These are phyloP conservation scores for Drosophila gunungcola DNA, from an alignment of 1,140 invertebrate species.

Conservation along the genomic window DNA sequence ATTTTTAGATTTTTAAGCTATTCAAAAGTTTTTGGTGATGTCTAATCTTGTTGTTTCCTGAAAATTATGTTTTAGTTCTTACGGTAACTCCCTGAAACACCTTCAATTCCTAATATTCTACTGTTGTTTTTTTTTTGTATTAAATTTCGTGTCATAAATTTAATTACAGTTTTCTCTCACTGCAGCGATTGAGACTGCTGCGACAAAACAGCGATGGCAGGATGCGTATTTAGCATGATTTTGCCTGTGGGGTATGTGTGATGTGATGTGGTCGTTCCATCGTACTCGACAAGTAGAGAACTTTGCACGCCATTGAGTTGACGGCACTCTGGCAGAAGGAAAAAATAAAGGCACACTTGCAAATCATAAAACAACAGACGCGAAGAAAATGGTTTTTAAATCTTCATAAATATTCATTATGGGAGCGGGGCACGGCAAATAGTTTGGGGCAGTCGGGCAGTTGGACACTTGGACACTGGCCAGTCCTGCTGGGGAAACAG, in stretches of 20 bases:
- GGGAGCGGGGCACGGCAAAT: slow-evolving; percentile 65
- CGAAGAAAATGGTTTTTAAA: slow-evolving; percentile 84
- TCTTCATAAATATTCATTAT: slow-evolving; percentile 84
- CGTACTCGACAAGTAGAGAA: slow-evolving; percentile 60
- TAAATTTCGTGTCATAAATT: too few relatives aligned
- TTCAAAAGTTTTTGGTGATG: too few relatives aligned
- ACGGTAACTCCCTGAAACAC: too few relatives aligned
- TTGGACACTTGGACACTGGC: slow-evolving; percentile 44
- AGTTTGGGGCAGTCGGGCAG: slow-evolving; percentile 70
- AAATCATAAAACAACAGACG: slow-evolving; percentile 84
- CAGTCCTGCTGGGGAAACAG: slow-evolving; percentile 17
- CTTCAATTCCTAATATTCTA: too few relatives aligned
- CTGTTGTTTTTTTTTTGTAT: too few relatives aligned
- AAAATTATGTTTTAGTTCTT: too few relatives aligned
- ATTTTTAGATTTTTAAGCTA: too few relatives aligned
- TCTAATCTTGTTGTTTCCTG: too few relatives aligned
- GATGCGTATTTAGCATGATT: slow-evolving; percentile 42
- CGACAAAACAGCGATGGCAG: slow-evolving; percentile 15
- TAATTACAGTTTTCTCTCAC: background rate
- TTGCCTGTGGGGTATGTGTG: slow-evolving; percentile 24
- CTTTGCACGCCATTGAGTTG: slow-evolving; percentile 80
- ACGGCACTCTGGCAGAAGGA: slow-evolving; percentile 38
- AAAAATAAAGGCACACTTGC: slow-evolving; percentile 70
- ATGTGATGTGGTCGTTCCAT: slow-evolving; percentile 23
- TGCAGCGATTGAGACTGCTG: slow-evolving; percentile 33